Evolutionary conservation across 2,888 invertebrate genomes (phyloP).

Genomic region (Andrena hattorfiana): DNA sequence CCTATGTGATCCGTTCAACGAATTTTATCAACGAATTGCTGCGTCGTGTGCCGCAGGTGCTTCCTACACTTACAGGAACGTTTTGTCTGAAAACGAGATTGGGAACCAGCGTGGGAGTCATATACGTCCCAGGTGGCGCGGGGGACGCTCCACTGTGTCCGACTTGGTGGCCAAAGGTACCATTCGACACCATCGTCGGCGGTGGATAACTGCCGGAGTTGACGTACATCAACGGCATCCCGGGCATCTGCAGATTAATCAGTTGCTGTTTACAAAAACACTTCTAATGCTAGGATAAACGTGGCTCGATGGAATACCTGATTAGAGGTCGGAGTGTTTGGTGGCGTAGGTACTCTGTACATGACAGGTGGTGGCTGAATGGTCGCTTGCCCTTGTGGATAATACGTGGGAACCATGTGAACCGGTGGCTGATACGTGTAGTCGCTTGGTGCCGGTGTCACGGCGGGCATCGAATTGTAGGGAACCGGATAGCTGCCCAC

Average conservation of each 20-base stretch:
- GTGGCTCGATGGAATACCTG: slow-evolving; percentile 70
- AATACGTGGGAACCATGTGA: slow-evolving; percentile 82
- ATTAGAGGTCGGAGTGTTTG: slow-evolving; percentile 82
- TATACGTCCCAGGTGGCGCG: slow-evolving; percentile 80
- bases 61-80: slow-evolving; percentile 77
- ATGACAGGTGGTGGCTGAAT: slow-evolving; percentile 82
- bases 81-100: slow-evolving; percentile 83
- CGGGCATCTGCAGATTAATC: slow-evolving; percentile 76
- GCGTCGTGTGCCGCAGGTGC: neutral
- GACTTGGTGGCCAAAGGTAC: slow-evolving; percentile 81
- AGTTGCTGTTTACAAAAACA: neutral
- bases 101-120: slow-evolving; percentile 81
- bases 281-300: neutral
- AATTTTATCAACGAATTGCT: neutral
- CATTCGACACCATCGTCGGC: slow-evolving; percentile 79
- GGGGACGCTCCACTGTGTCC: slow-evolving; percentile 79
- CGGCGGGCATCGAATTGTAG: slow-evolving; percentile 80
- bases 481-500: slow-evolving; percentile 81
- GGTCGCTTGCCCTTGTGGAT: slow-evolving; percentile 79
- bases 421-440: slow-evolving; percentile 81
- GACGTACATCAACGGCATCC: slow-evolving; percentile 82
- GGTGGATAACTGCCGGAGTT: slow-evolving; percentile 82
- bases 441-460: slow-evolving; percentile 79
- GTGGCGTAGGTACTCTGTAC: slow-evolving; percentile 83
- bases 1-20: slow-evolving; percentile 54